Conservation (phyloP, 2,797 vertebrate genomes). For the Tachyglossus aculeatus region DNA sequence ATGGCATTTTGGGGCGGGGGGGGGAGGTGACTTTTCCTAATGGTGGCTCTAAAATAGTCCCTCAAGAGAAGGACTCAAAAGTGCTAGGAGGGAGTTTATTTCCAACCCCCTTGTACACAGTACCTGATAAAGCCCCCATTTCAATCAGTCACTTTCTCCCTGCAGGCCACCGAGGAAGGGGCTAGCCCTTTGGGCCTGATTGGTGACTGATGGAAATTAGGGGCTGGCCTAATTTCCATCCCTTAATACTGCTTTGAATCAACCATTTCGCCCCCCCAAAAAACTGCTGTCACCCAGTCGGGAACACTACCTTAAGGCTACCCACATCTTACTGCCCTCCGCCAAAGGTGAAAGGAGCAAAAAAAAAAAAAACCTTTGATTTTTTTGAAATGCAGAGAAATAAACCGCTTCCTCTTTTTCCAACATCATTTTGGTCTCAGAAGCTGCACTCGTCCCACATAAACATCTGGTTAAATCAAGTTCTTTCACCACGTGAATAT, state of each 20-base stretch:
- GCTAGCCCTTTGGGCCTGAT: slow-evolving; percentile 36
- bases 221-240: slow-evolving; percentile 27
- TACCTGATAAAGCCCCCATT: slow-evolving; percentile 45
- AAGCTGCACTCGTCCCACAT: neutral
- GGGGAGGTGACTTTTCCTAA: neutral
- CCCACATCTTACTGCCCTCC: neutral
- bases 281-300: slow-evolving; percentile 31
- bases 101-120: slow-evolving; percentile 21
- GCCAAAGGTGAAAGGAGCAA: neutral
- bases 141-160: slow-evolving; percentile 49
- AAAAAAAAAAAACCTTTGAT: neutral
- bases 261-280: slow-evolving; percentile 13
- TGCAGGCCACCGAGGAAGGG: neutral
- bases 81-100: slow-evolving; percentile 7
- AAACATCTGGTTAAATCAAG: neutral
- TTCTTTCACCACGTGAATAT: neutral
- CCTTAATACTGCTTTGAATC: slow-evolving; percentile 62
- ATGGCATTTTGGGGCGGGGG: neutral
- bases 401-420: slow-evolving; percentile 40
- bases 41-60: neutral
- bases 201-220: slow-evolving; percentile 14
- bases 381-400: slow-evolving; percentile 52
- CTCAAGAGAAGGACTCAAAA: neutral
- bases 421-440: neutral
- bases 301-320: slow-evolving; percentile 54